Percentiles rank a stretch among this genome's conserved stretches.
Conservation (phyloP, 2,797 vertebrate genomes). For the Tokudaia tokunoshimensis region DNA sequence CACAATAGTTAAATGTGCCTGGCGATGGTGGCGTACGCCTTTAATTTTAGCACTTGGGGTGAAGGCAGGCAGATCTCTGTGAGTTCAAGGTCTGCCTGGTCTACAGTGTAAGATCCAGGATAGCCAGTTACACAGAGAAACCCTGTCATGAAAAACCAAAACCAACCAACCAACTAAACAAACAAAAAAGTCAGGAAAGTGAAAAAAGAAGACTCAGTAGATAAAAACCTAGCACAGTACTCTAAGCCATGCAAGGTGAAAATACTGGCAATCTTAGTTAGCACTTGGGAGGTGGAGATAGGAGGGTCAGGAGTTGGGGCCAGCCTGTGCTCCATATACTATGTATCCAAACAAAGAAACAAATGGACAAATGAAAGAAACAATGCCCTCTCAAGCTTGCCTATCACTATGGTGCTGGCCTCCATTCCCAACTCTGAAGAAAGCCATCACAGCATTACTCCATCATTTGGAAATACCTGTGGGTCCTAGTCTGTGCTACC, state of each 20-base stretch:
- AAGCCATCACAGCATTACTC: background rate
- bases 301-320: background rate
- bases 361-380: background rate
- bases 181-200: background rate
- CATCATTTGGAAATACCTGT: background rate
- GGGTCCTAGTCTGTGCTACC: background rate
- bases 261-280: background rate
- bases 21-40: background rate
- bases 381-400: background rate
- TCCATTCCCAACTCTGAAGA: background rate
- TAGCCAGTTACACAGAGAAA: background rate
- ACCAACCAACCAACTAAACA: background rate
- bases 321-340: background rate
- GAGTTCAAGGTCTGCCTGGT: background rate
- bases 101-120: background rate
- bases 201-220: background rate
- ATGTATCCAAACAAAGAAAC: background rate
- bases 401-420: background rate
- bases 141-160: background rate
- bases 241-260: background rate
- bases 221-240: background rate
- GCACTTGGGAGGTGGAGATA: background rate
- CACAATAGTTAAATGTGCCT: conserved; percentile 12
- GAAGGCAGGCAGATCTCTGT: background rate
- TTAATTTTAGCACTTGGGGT: background rate